Percentiles rank a stretch among this genome's conserved stretches.
Evolutionary conservation across 37 sponge, comb jelly and placozoan genomes (phyloP).

Genomic region (Aplysina aerophoba): DNA sequence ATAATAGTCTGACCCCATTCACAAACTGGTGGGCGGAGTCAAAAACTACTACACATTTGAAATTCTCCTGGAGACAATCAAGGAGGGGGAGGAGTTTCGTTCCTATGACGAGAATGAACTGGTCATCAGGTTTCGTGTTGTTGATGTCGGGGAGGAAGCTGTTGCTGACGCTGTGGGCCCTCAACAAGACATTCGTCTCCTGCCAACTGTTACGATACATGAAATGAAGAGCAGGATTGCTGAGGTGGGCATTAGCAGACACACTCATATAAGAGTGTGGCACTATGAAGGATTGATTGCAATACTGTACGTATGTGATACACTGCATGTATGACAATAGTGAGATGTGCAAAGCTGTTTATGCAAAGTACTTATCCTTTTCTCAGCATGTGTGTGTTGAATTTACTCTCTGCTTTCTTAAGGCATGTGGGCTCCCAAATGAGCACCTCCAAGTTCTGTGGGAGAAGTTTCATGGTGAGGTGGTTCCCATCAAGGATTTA

Average conservation of each 20-base stretch:
- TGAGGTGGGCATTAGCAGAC: background rate
- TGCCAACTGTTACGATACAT: background rate
- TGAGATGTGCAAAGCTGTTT: no score
- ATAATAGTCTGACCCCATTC: conserved; percentile 55
- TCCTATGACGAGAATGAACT: conserved; percentile 51
- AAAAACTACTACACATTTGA: conserved; percentile 80
- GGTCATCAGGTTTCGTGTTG: background rate
- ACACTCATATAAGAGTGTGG: no score
- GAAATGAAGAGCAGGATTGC: conserved; percentile 23
- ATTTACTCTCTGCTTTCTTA: background rate
- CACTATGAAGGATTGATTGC: no score
- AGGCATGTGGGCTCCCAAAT: background rate
- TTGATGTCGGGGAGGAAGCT: background rate
- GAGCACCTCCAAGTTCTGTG: background rate
- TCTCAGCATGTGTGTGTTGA: background rate
- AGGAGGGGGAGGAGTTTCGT: conserved; percentile 64
- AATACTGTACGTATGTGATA: no score
- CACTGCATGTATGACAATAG: no score
- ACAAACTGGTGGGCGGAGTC: conserved; percentile 77
- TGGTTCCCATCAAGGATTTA: background rate
- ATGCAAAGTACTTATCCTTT: background rate
- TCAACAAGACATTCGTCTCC: background rate
- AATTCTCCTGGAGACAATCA: conserved; percentile 74
- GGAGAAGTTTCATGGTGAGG: conserved; percentile 33
- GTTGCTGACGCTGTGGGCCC: background rate